Evolutionary conservation across 2,888 invertebrate species (phyloP).

Genomic region (Hypomecis atomaria): DNA sequence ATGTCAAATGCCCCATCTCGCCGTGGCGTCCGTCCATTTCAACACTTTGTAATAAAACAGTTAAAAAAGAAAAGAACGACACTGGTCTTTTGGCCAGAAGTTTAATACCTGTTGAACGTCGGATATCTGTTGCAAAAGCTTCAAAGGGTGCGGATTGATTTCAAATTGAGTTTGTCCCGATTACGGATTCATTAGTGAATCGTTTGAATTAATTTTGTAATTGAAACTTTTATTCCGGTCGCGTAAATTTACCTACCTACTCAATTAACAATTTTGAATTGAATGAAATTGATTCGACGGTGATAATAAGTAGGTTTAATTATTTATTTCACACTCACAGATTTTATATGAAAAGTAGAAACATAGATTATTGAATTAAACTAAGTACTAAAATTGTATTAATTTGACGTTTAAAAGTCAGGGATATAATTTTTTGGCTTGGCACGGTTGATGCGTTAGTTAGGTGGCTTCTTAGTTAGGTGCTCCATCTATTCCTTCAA

Average conservation of each 20-base stretch:
- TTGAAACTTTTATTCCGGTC: slow-evolving; percentile 34
- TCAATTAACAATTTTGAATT: slow-evolving; percentile 1
- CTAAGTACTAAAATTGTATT: too few relatives aligned
- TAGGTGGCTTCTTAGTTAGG: too few relatives aligned
- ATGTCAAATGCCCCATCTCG: slow-evolving; percentile 58
- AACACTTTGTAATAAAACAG: slow-evolving; percentile 28
- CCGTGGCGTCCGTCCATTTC: slow-evolving; percentile 34
- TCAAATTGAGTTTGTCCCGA: slow-evolving; percentile 40
- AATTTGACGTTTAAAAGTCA: too few relatives aligned
- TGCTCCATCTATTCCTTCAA: too few relatives aligned
- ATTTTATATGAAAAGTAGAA: too few relatives aligned
- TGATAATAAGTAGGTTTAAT: neutral
- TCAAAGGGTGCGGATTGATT: slow-evolving; percentile 37
- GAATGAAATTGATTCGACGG: neutral
- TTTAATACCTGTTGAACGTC: slow-evolving; percentile 41
- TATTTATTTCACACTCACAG: neutral
- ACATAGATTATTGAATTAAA: too few relatives aligned
- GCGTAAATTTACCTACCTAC: slow-evolving; percentile 4
- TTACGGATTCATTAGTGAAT: slow-evolving; percentile 35
- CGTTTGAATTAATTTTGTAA: slow-evolving; percentile 39
- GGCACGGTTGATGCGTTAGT: neutral
- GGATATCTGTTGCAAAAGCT: slow-evolving; percentile 33
- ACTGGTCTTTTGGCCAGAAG: slow-evolving; percentile 23
- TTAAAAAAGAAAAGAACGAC: slow-evolving; percentile 18
- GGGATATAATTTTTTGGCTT: neutral